Percentiles rank a stretch among this genome's conserved stretches.
Evolutionary conservation across 2,888 invertebrate species (phyloP).

Genomic region (Chymomyza procnemis): DNA sequence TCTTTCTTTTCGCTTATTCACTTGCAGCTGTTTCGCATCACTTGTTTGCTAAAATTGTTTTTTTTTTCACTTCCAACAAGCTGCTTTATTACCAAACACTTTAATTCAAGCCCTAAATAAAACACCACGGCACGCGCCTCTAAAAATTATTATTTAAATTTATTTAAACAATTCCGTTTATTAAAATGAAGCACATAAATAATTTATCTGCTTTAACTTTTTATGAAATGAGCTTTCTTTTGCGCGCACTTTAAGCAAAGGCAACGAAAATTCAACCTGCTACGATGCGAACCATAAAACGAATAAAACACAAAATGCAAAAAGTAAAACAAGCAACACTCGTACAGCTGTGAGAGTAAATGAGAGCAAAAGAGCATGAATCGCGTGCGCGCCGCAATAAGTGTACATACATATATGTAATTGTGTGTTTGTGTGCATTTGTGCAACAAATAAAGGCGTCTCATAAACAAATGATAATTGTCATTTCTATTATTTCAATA

Average conservation of each 20-base stretch:
- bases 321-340: slow-evolving; percentile 25
- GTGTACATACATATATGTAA: not conserved
- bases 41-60: too few relatives aligned
- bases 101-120: too few relatives aligned
- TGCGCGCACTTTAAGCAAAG: slow-evolving; percentile 28
- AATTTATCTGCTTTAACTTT: not conserved
- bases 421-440: slow-evolving; percentile 8
- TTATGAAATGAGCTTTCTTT: not conserved
- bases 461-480: not conserved
- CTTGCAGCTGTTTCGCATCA: too few relatives aligned
- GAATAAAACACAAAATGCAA: slow-evolving; percentile 28
- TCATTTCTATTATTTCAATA: not conserved
- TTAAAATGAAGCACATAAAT: not conserved
- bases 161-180: not conserved
- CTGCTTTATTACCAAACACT: not conserved
- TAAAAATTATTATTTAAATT: not conserved
- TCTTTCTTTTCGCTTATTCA: too few relatives aligned
- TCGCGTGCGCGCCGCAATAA: not conserved
- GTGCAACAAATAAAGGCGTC: slow-evolving; percentile 1
- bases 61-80: not conserved
- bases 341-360: not conserved
- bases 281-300: slow-evolving; percentile 41
- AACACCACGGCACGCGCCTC: not conserved
- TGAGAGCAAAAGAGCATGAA: not conserved
- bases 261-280: slow-evolving; percentile 38